Conservation (phyloP, 2,888 invertebrate species). For the Sinotaia quadrata region DNA sequence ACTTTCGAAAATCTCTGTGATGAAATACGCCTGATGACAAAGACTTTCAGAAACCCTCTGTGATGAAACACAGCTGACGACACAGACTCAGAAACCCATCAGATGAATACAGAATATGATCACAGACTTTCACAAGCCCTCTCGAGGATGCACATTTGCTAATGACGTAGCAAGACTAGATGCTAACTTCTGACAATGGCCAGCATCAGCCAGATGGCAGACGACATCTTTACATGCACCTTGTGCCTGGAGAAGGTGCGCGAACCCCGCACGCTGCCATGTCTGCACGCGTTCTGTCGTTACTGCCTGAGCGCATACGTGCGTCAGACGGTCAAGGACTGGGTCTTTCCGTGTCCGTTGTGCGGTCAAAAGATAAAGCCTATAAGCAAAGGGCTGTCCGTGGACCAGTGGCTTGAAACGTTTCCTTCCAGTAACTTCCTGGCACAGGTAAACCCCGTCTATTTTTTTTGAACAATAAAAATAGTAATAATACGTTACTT, state of each 20-base stretch:
- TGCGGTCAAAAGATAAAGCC: constrained; percentile 25
- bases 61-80: no score
- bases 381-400: constrained; percentile 21
- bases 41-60: no score
- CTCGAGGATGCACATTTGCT: no score
- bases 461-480: neutral
- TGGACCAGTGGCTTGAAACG: constrained; percentile 37
- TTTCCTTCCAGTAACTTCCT: constrained; percentile 30
- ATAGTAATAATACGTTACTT: no score
- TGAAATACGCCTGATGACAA: no score
- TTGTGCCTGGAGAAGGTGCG: constrained; percentile 36
- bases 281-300: constrained; percentile 37
- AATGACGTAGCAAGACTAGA: no score
- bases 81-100: no score
- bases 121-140: no score
- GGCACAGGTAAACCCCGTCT: constrained; percentile 3
- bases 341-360: constrained; percentile 35
- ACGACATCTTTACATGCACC: constrained; percentile 36
- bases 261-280: constrained; percentile 35
- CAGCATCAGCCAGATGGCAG: constrained; percentile 29
- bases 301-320: constrained; percentile 33
- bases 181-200: constrained; percentile 30
- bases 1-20: no score
- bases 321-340: constrained; percentile 26
- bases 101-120: no score